Conservation (phyloP, 2,888 invertebrate species). For the Hemicrepidius hirtus region DNA sequence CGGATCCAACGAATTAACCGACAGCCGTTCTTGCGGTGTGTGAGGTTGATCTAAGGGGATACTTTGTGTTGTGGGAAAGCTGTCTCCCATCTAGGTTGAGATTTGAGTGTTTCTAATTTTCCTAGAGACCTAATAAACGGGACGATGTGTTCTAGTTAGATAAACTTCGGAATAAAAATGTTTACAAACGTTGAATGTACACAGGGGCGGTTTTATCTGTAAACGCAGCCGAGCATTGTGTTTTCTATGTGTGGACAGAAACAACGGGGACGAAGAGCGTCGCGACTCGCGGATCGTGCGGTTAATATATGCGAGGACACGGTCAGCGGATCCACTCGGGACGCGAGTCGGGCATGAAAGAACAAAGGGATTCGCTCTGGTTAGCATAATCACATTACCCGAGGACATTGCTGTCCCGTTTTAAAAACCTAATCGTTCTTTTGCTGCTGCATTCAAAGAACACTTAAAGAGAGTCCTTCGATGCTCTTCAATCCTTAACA, state of each 20-base stretch:
- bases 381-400: slow-evolving; percentile 58
- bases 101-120: slow-evolving; percentile 26
- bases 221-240: slow-evolving; percentile 48
- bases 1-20: slow-evolving; percentile 18
- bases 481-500: slow-evolving; percentile 15
- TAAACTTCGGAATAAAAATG: slow-evolving; percentile 38
- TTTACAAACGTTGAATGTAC: slow-evolving; percentile 39
- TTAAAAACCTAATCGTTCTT: slow-evolving; percentile 50
- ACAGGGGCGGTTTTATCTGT: slow-evolving; percentile 50
- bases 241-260: slow-evolving; percentile 51
- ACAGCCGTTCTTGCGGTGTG: slow-evolving; percentile 11
- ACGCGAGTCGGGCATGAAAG: slow-evolving; percentile 50
- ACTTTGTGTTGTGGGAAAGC: background rate
- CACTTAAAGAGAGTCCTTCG: slow-evolving; percentile 34
- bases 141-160: slow-evolving; percentile 27
- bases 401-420: slow-evolving; percentile 49
- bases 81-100: background rate
- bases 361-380: slow-evolving; percentile 57
- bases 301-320: slow-evolving; percentile 60
- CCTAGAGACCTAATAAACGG: slow-evolving; percentile 35
- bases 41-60: slow-evolving; percentile 1
- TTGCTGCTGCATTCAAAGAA: slow-evolving; percentile 31
- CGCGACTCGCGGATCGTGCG: slow-evolving; percentile 45
- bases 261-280: slow-evolving; percentile 43
- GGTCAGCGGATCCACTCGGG: slow-evolving; percentile 56